Base-by-base conservation (phyloP, 30 jellyfish, hydroid and myxozoan species). In the Pseudorhiza aurosa region DNA sequence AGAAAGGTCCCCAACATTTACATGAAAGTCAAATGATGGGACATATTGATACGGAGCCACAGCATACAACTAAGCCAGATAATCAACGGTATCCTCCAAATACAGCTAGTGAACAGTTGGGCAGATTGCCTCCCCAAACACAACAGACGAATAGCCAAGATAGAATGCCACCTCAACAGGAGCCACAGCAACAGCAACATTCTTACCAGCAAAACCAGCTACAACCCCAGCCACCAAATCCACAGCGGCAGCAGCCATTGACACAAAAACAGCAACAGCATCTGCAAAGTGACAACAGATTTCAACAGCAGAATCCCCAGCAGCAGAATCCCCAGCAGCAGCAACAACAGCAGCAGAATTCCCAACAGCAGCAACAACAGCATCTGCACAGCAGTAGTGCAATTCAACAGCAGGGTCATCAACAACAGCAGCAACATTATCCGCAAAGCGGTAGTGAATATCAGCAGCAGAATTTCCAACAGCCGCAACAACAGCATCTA, bases 331-430 rank as follows among this genome's bases (percentile, higher is more conserved):
- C 50, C 2, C 43, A 33, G 2, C 73, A 12, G 4, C 68, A 75
- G 69, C 80, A 75, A 43, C 80, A 78, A 45, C 74, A 4, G 24
- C 53, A 18, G 21, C 57, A 57, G 22, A 68, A 2, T 12, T 24
- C 72, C 4, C 71, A 67, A 32, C 58, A 81, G 57, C 68, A 30
- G 51, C 77, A 81, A 12, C 77, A 35, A 22, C 77, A 64, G 18
- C 33, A 10, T 15, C 63, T 15, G 22, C 22, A 15, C n/a, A 15
- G 14, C 7, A 25, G 2, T 29, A 12, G n/a, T 29, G 22, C 29
- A 53, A 0, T 21, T 12, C 77, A 64, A 33, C 57, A 39, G 15
- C 77, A 64, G 18, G 18, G 25, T 14, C 36, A 30, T 31, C 45
- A 8, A 19, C 58, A 51, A 57, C 47, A 51, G 27, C 83, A 45